Conservation (phyloP, 2,797 vertebrate species). For the Sebastolobus altivelis region DNA sequence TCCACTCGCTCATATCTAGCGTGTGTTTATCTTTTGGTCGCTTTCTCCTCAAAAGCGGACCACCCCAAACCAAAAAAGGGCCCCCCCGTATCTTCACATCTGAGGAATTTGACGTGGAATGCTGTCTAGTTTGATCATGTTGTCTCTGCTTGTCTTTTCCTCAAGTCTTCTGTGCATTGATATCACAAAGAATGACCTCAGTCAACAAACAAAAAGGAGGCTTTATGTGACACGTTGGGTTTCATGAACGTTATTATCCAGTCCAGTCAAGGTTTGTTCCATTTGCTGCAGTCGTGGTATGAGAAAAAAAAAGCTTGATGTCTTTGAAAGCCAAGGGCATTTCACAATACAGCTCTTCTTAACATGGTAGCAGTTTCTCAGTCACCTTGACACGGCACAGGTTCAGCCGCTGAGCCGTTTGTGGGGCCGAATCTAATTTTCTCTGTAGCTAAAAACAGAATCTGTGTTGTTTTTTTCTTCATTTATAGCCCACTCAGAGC, state of each 20-base stretch:
- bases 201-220: constrained; percentile 55
- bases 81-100: constrained; percentile 62
- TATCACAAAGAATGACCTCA: constrained; percentile 60
- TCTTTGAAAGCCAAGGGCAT: constrained; percentile 62
- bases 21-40: constrained; percentile 52
- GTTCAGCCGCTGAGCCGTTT: constrained; percentile 55
- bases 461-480: constrained; percentile 15
- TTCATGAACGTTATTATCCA: constrained; percentile 49
- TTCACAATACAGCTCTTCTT: constrained; percentile 45
- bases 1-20: constrained; percentile 50
- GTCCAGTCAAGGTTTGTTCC: constrained; percentile 63
- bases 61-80: constrained; percentile 54
- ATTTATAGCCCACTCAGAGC: constrained; percentile 24
- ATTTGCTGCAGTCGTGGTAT: constrained; percentile 46
- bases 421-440: constrained; percentile 58
- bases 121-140: constrained; percentile 74
- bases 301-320: constrained; percentile 57
- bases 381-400: constrained; percentile 63
- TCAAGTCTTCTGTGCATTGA: constrained; percentile 31
- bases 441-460: constrained; percentile 50
- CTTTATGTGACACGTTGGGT: constrained; percentile 54
- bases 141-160: constrained; percentile 54
- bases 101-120: constrained; percentile 75
- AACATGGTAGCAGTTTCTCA: constrained; percentile 53
- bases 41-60: constrained; percentile 46